Conservation (phyloP, 2,888 invertebrate genomes). For the Andrena dorsata region DNA sequence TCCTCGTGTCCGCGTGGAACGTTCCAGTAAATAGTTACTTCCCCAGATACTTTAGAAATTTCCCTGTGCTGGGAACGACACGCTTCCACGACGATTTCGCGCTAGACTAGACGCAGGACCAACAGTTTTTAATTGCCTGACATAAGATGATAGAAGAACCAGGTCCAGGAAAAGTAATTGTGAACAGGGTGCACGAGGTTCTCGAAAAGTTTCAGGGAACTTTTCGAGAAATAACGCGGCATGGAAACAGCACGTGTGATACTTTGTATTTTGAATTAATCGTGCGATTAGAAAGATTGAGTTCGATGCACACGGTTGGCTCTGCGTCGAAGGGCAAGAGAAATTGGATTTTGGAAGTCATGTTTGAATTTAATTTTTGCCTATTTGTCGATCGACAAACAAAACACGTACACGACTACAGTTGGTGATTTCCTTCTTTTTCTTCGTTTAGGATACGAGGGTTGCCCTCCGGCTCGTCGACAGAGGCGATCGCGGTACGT, state of each 20-base stretch:
- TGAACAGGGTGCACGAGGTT: background rate
- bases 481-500: slow-evolving; percentile 42
- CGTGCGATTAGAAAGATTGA: too few species aligned
- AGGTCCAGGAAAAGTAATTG: background rate
- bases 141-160: background rate
- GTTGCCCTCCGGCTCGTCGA: slow-evolving; percentile 56
- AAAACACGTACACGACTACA: slow-evolving; percentile 81
- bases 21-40: background rate
- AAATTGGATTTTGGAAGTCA: background rate
- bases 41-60: background rate
- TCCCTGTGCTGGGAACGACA: background rate
- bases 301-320: slow-evolving; percentile 40
- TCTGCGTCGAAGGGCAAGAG: slow-evolving; percentile 22
- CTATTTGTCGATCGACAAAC: slow-evolving; percentile 62
- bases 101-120: background rate
- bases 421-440: slow-evolving; percentile 76
- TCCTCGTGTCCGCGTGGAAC: slow-evolving; percentile 22
- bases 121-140: background rate
- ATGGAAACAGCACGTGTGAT: background rate
- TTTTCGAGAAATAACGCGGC: background rate
- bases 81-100: background rate
- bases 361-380: too few species aligned
- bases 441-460: slow-evolving; percentile 66
- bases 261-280: too few species aligned
- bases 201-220: background rate